These are phyloP conservation scores for Anseranas semipalmata DNA, from an alignment of 2,113 vertebrate genomes.

Conservation along the genomic window DNA sequence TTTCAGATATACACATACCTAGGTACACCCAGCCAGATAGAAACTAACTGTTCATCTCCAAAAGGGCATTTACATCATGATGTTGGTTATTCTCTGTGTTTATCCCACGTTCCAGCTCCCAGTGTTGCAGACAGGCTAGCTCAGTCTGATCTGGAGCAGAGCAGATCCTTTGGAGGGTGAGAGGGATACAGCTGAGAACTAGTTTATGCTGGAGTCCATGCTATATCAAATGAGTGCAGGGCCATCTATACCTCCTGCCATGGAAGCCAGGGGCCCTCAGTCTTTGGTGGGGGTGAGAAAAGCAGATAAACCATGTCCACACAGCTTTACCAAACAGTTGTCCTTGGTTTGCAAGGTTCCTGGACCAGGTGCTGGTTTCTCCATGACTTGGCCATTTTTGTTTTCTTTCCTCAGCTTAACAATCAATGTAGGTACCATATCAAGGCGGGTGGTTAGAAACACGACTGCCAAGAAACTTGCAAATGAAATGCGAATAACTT, in stretches of 20 bases:
- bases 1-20: background rate
- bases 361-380: background rate
- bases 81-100: background rate
- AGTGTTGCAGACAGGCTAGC: background rate
- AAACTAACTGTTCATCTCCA: background rate
- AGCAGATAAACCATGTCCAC: background rate
- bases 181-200: background rate
- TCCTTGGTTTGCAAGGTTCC: background rate
- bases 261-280: background rate
- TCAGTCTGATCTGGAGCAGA: background rate
- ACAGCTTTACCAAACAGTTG: background rate
- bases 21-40: background rate
- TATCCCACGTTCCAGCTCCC: background rate
- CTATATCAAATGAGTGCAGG: background rate
- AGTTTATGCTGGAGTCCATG: background rate
- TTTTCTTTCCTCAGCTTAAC: background rate
- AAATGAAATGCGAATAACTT: background rate
- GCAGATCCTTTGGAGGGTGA: background rate
- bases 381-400: background rate
- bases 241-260: background rate
- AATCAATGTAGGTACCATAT: background rate
- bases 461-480: background rate
- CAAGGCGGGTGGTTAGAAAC: accelerated
- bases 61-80: background rate
- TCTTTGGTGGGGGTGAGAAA: background rate